phyloP scores from a whole-genome alignment of 1,140 invertebrate species.

The Sitophilus oryzae region DNA sequence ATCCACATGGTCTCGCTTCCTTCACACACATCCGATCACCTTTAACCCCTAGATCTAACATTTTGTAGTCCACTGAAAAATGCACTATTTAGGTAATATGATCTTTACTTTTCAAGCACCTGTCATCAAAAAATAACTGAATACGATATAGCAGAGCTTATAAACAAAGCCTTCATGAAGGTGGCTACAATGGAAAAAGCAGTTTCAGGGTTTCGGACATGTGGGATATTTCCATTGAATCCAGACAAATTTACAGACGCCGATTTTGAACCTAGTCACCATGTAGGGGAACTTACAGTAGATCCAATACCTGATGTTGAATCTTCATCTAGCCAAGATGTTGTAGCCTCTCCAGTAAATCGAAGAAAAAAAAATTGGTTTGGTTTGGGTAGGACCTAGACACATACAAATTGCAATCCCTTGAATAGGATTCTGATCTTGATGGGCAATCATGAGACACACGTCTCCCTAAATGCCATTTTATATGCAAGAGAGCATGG shows the following conservation, averaged over 20 bases:
- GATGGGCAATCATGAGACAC: constrained; percentile 21
- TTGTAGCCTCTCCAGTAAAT: too few relatives aligned
- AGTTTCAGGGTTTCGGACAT: constrained; percentile 18
- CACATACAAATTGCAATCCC: constrained; percentile 7
- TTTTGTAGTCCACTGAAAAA: too few relatives aligned
- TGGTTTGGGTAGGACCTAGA: too few relatives aligned
- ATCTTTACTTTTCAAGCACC: too few relatives aligned
- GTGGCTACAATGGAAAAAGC: constrained; percentile 21
- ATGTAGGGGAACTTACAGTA: too few relatives aligned
- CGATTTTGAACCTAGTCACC: too few relatives aligned
- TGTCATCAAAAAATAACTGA: constrained; percentile 25
- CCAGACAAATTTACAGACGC: constrained; percentile 19
- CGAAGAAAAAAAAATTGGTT: too few relatives aligned
- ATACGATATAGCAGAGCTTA: constrained; percentile 18
- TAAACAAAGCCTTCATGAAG: constrained; percentile 20
- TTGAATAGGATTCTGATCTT: constrained; percentile 15
- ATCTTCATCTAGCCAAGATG: not conserved
- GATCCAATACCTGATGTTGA: too few relatives aligned
- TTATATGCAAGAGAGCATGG: constrained; percentile 31
- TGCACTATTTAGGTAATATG: too few relatives aligned
- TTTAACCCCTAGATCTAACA: constrained; percentile 17
- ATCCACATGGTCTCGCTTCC: constrained; percentile 26
- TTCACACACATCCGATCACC: constrained; percentile 33
- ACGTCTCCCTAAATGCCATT: constrained; percentile 31
- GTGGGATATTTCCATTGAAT: constrained; percentile 27